These are phyloP conservation scores for Cairina moschata DNA, from an alignment of 2,113 vertebrate species.

Conservation along the genomic window DNA sequence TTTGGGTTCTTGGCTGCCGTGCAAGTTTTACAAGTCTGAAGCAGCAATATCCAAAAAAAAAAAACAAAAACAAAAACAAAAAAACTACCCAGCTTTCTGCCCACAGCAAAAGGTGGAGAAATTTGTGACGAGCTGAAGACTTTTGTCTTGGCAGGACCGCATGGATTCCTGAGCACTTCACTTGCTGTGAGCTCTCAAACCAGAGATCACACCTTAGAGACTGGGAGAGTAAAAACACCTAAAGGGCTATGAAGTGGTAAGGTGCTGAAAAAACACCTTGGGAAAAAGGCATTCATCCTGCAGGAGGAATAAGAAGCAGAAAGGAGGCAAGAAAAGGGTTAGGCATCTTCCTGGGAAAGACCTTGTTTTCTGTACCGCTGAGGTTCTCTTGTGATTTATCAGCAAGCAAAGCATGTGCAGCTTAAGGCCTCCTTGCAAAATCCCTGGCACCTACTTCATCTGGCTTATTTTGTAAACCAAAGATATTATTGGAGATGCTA, in stretches of 20 bases:
- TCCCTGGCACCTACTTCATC: neutral
- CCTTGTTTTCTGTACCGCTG: neutral
- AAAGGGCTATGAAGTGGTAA: neutral
- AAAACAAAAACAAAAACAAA: neutral
- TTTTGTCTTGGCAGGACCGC: slow-evolving; percentile 31
- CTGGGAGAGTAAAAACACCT: neutral
- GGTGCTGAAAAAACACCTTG: neutral
- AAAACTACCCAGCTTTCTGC: neutral
- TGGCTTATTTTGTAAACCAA: neutral
- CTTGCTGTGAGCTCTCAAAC: neutral
- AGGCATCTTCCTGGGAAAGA: neutral
- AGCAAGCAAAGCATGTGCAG: neutral
- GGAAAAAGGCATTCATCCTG: neutral
- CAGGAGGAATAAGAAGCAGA: neutral
- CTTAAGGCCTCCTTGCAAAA: neutral
- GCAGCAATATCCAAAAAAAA: neutral
- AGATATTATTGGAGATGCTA: neutral
- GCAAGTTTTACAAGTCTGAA: slow-evolving; percentile 28
- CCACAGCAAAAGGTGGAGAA: slow-evolving; percentile 15
- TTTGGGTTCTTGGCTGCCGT: slow-evolving; percentile 1
- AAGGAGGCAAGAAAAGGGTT: neutral
- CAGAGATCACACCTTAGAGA: neutral
- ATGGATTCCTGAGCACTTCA: slow-evolving; percentile 49
- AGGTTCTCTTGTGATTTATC: neutral
- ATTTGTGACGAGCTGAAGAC: neutral